A percentile compares a stretch with the other conserved stretches of the same genome.
phyloP scores from a whole-genome alignment of 2,888 invertebrate genomes.

The Eledona agricola region DNA sequence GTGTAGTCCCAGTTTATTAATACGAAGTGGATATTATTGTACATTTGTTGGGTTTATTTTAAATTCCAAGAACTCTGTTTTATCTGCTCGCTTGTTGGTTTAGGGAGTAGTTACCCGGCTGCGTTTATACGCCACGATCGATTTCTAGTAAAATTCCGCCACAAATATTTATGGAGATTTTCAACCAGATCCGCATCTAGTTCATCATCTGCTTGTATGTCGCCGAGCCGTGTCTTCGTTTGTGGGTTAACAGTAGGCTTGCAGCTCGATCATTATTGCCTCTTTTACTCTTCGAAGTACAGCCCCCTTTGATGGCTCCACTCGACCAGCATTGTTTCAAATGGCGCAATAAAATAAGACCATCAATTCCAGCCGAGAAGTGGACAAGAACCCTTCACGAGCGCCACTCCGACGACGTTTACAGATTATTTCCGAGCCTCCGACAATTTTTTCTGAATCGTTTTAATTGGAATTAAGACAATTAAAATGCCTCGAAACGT shows the following conservation, averaged over 20 bases:
- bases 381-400: constrained; percentile 38
- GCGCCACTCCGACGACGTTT: constrained; percentile 29
- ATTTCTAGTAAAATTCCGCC: no score
- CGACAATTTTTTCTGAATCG: constrained; percentile 6
- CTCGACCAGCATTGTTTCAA: constrained; percentile 49
- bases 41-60: no score
- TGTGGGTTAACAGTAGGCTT: constrained; percentile 31
- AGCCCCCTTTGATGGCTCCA: constrained; percentile 44
- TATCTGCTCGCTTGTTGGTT: no score
- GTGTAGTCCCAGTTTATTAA: no score
- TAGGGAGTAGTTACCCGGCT: no score
- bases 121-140: no score
- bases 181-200: no score
- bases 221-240: no score
- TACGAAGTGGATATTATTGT: no score
- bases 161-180: no score
- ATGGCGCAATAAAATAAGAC: constrained; percentile 51
- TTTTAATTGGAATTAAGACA: constrained; percentile 39
- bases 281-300: constrained; percentile 29
- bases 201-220: no score
- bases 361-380: constrained; percentile 45
- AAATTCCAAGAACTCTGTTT: no score
- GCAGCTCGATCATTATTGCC: constrained; percentile 30
- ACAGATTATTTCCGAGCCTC: constrained; percentile 21
- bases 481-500: constrained; percentile 38